Evolutionary conservation across 2,888 invertebrate species (phyloP), one percentile per base, ranked within the genome.

Genomic region (Tetanocera ferruginea): DNA sequence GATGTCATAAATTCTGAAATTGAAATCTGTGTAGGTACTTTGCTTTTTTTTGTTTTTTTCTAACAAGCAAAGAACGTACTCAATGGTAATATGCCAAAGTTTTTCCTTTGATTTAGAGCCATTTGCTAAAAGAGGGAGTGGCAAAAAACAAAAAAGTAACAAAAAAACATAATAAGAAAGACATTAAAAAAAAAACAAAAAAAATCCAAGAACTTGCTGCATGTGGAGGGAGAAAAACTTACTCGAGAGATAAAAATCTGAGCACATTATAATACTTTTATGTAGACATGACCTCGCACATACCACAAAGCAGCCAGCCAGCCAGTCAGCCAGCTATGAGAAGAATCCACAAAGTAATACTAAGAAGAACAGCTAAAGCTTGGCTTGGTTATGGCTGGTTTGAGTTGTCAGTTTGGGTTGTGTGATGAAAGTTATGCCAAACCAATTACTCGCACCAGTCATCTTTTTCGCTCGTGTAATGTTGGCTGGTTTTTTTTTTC

Each of bases 381-480:
- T 25, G n/a, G 67, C 55, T 8, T 19, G 31, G 37, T 19, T 64
- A 31, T 31, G 51, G 25, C 19, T 3, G 51, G 51, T 9, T n/a
- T 34, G 25, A n/a, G 64, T 19, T 64, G 66, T 28, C 14, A 17
- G 51, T 23, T 23, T 72, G 74, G 57, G 60, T 60, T 51, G 52
- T 71, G 43, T 31, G 72, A 74, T 77, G 37, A 79, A 81, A 81
- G 80, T 83, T 81, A 78, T 81, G 80, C 75, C 78, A 81, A 83
- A 82, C 80, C 82, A 83, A 83, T 82, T 83, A 83, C 83, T 80
- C 83, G 81, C 78, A 81, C 82, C 80, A 76, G 79, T 80, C 72
- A 67, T 43, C 43, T 43, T 43, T 43, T 43, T 43, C 43, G 43
- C 43, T 43, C 43, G 4, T 43, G 43, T 43, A 11, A 43, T 43